Evolutionary conservation across 1,140 invertebrate species (phyloP).

Genomic region (Zophobas morio): DNA sequence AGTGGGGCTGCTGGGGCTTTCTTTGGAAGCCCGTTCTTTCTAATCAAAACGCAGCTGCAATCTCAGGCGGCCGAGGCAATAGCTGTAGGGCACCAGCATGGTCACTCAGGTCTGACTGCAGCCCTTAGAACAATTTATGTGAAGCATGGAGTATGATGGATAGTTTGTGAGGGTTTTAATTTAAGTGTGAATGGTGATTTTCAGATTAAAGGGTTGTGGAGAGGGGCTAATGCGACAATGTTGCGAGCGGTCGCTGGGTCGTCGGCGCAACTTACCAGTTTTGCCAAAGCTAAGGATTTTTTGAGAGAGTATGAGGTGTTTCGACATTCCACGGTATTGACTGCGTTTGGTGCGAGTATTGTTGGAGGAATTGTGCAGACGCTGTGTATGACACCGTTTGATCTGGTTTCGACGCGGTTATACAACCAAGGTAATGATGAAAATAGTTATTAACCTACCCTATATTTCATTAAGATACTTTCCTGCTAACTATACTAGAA

Average conservation of each 20-base stretch:
- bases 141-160: constrained; percentile 74
- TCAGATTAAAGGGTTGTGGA: constrained; percentile 76
- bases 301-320: constrained; percentile 73
- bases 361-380: constrained; percentile 86
- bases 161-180: background rate
- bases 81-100: constrained; percentile 90
- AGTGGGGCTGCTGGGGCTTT: constrained; percentile 82
- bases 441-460: no score
- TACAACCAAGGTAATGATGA: constrained; percentile 87
- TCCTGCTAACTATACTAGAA: no score
- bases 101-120: constrained; percentile 76
- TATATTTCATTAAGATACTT: no score
- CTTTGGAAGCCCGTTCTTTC: constrained; percentile 84
- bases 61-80: constrained; percentile 81
- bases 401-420: constrained; percentile 90
- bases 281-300: constrained; percentile 77
- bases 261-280: constrained; percentile 87
- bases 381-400: constrained; percentile 90
- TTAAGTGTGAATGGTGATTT: background rate
- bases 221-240: constrained; percentile 81
- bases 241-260: constrained; percentile 88
- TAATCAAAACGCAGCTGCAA: constrained; percentile 92
- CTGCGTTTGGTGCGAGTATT: constrained; percentile 84
- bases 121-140: constrained; percentile 80
- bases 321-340: constrained; percentile 73